Base-by-base conservation (phyloP, 2,113 vertebrate genomes). In the Galeopterus variegatus region DNA sequence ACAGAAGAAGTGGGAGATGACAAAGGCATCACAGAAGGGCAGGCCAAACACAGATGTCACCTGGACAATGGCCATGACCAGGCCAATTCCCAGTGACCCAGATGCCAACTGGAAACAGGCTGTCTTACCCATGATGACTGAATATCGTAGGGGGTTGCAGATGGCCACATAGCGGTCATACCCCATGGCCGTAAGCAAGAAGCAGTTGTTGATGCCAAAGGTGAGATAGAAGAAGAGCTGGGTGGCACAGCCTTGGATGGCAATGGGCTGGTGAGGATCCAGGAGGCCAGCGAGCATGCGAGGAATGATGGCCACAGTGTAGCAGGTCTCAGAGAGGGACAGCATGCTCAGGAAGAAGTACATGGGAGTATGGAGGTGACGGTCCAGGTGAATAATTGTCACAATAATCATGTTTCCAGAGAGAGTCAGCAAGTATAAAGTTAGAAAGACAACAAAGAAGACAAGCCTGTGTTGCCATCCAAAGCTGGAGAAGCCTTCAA, bases 1-100 rank as follows among this genome's bases (percentile, higher is more conserved):
- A 95, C 96, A 97, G 88, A 98, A 97, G 62, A 97, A 98, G 50
- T 97, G 97, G 67, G 96, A 70, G 58, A 98, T 93, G 28, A 97
- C 80, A 90, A 81, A 94, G 12, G 0, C 65, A 4, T 94, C 50
- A 70, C 95, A 97, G 76, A 97, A 97, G 2, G 95, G 50, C 18
- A 97, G 77, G 9, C 81, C 36, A 89, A 97, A 97, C 23, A 97
- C 94, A 75, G 95, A 97, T 18, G 90, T 97, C 9, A 96, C 94
- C n/a, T 97, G 96, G 6, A 95, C 45, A 75, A 86, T 93, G 88
- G 97, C 88, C 95, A 96, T 95, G 8, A 88, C 33, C 50, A 97
- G 41, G 4, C 96, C 96, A 80, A 95, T 88, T 64, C 67, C 96
- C 36, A 96, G 88, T 13, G 97, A 98, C 6, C 90, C 96, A 36